These are phyloP conservation scores for Pseudomugil tenellus DNA, from an alignment of 2,797 vertebrate species.

Conservation along the genomic window DNA sequence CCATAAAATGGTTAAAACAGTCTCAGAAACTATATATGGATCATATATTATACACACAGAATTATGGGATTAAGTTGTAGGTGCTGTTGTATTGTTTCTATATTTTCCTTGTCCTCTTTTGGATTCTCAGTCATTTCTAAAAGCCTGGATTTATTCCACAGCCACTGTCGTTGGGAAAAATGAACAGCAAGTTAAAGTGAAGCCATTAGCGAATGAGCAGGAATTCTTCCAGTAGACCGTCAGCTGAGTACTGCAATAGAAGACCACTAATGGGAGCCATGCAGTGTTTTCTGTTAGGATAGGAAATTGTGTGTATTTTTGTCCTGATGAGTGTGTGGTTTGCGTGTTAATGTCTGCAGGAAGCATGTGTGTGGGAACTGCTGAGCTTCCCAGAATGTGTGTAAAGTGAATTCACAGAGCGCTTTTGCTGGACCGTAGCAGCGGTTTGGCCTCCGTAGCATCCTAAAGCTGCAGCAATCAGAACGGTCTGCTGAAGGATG, in stretches of 20 bases:
- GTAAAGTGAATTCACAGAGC: conserved; percentile 58
- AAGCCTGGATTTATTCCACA: conserved; percentile 57
- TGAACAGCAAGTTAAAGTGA: conserved; percentile 60
- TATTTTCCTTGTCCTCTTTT: conserved; percentile 36
- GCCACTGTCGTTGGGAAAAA: conserved; percentile 58
- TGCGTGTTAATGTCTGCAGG: conserved; percentile 35
- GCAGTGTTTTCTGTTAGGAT: conserved; percentile 53
- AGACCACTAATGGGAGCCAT: conserved; percentile 80
- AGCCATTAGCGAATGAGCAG: conserved; percentile 64
- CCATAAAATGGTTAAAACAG: no score
- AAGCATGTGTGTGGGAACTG: conserved; percentile 10
- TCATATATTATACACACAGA: no score
- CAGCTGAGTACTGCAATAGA: conserved; percentile 56
- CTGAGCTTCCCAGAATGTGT: conserved; percentile 25
- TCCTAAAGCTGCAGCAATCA: conserved; percentile 70
- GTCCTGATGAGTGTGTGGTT: conserved; percentile 11
- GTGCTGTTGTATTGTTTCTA: conserved; percentile 28
- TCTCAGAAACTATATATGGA: no score
- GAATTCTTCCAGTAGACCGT: conserved; percentile 72
- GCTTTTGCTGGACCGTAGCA: conserved; percentile 62
- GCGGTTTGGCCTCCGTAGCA: conserved; percentile 63
- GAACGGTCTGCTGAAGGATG: conserved; percentile 72
- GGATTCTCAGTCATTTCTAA: conserved; percentile 53
- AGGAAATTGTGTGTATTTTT: conserved; percentile 48
- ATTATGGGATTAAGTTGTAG: conserved; percentile 7